Evolutionary conservation across 30 jellyfish, hydroid and myxozoan species (phyloP).

Genomic region (Aurelia sp.): DNA sequence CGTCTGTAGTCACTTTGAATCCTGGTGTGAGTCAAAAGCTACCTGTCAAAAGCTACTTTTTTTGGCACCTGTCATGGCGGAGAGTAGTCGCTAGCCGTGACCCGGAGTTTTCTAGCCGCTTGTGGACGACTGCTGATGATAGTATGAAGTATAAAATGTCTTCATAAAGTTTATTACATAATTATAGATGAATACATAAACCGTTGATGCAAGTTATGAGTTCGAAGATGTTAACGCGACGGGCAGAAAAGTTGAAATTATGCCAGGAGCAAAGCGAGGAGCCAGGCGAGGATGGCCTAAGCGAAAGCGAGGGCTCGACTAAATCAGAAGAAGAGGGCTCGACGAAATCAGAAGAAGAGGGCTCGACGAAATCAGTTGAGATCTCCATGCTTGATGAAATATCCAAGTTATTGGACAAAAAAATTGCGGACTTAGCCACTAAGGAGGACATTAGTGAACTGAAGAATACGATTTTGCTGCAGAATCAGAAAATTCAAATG

Average conservation of each 20-base stretch:
- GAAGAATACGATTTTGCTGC: not conserved
- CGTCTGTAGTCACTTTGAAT: too few species aligned
- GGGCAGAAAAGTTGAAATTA: not conserved
- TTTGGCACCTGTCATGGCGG: not conserved
- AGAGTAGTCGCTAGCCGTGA: conserved; percentile 6
- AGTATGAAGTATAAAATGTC: conserved; percentile 3
- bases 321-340: not conserved
- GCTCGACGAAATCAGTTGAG: not conserved
- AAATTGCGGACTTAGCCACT: conserved; percentile 4
- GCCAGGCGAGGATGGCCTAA: conserved; percentile 1
- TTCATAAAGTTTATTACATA: not conserved
- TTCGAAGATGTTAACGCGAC: conserved; percentile 3
- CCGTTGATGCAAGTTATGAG: not conserved
- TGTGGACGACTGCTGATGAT: not conserved
- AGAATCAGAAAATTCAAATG: conserved; percentile 6
- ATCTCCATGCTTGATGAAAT: conserved; percentile 10
- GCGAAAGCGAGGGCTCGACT: conserved; percentile 4
- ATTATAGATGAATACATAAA: not conserved
- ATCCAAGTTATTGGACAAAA: not conserved
- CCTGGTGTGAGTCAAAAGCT: too few species aligned
- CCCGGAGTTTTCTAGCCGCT: conserved; percentile 12
- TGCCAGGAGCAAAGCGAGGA: not conserved
- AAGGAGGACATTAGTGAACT: conserved; percentile 1
- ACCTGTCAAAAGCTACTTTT: too few species aligned
- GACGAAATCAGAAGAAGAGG: not conserved